Evolutionary conservation across 2,113 vertebrate species (phyloP), one percentile per base, ranked within the genome.

Genomic region (Smithornis capensis): DNA sequence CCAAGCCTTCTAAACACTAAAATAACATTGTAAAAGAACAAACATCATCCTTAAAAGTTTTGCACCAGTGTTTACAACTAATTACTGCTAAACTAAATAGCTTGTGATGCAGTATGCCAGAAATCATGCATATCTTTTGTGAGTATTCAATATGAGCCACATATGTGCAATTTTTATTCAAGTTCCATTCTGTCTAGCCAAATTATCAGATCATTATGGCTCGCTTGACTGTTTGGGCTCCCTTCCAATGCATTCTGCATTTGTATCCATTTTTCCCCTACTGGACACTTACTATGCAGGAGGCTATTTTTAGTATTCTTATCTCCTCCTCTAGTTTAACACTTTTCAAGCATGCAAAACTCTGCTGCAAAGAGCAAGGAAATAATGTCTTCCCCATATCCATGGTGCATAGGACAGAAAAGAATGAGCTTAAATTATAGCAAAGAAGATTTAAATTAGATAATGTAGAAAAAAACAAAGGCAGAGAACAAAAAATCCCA

Each of bases 171-270:
- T 86, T 95, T 94, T 92, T 83, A 70, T 95, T 92, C 87, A 95
- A 83, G 79, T 86, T 94, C 56, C 70, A 82, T 96, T 96, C 90
- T 97, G 85, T 93, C 92, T 93, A 83, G 82, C 60, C 90, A 86
- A 90, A 91, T 94, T 93, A 88, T 83, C 93, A 68, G 82, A 90
- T 94, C 82, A 88, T 95, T 97, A 94, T 60, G 76, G 31, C 79
- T 94, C 0, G 0, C 42, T 87, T 87, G 75, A 45, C 55, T 77
- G 5, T 88, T 90, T 90, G 64, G 95, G 92, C 92, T 95, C 31
- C 28, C 6, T 94, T 96, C 85, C 93, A 96, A 79, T 0, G 0
- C 60, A 71, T 91, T 76, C 78, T 7, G 9, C 23, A 22, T 84
- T 92, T 85, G 45, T 55, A 77, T 50, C 82, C 37, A 40, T 77